Evolutionary conservation across 2,888 invertebrate genomes (phyloP).

Genomic region (Hybos culiciformis): DNA sequence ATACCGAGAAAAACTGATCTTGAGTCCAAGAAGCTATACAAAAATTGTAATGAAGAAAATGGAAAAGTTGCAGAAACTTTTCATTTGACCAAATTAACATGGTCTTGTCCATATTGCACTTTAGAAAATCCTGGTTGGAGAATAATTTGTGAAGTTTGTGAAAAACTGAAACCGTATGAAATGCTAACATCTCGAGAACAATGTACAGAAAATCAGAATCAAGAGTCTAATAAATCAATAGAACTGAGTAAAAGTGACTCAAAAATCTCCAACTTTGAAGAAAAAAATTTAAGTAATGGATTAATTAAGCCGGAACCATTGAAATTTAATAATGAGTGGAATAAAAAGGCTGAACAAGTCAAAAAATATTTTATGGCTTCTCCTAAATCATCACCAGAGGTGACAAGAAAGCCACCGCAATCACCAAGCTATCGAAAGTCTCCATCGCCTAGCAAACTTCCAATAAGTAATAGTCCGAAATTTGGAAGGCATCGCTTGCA

Average conservation of each 20-base stretch:
- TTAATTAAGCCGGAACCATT: background rate
- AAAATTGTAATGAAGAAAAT: constrained; percentile 6
- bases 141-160: constrained; percentile 49
- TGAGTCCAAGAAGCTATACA: background rate
- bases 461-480: constrained; percentile 10
- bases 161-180: constrained; percentile 37
- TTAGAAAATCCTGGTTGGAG: constrained; percentile 46
- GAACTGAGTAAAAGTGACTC: background rate
- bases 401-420: constrained; percentile 16
- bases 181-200: no score
- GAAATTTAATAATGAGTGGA: constrained; percentile 18
- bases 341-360: constrained; percentile 19
- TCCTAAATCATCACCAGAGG: constrained; percentile 1
- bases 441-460: constrained; percentile 10
- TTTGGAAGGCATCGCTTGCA: background rate
- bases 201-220: background rate
- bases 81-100: constrained; percentile 26
- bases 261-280: background rate
- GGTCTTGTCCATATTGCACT: constrained; percentile 48
- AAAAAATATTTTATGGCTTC: constrained; percentile 20
- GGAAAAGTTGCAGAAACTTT: constrained; percentile 29
- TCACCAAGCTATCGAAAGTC: constrained; percentile 11
- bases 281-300: background rate
- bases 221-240: background rate
- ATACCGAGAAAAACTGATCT: no score